Base-by-base conservation (phyloP, 1,140 invertebrate species). In the Bombus difficillimus region DNA sequence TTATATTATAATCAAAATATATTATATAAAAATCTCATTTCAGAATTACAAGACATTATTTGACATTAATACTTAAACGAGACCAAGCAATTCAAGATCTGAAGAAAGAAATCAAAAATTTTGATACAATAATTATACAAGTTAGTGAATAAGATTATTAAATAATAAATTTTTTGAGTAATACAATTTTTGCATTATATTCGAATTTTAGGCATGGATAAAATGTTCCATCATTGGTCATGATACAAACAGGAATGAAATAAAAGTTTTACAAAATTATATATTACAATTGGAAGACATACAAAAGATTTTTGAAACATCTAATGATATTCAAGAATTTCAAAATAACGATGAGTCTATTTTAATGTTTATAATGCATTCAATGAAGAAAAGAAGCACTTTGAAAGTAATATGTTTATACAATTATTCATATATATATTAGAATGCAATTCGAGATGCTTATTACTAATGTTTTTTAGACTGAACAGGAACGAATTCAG, bases 21-120 rank as follows among this genome's bases (percentile, higher is more conserved):
- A 47, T 84, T 75, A 59, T 74, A 62, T 34, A 5, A 53, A 73
- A 84, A 41, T 72, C n/a, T 66, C 37, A 73, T 92, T 92, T 34
- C 75, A 95, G 94, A 86, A 93, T 95, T 18, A 93, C 93, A n/a
- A 88, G 89, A 39, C 81, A 80, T 83, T 95, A 94, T 79, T 64
- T 94, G 34, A 81, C 87, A 6, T 22, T 91, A 37, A 92, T 95
- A 82, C 86, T 95, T 47, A 69, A 91, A 39, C 87, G 93, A 66
- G 12, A 79, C 53, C 66, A 87, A 59, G 84, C 84, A 39, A 59
- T 93, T 5, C 28, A 90, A 59, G 66, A 64, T 62, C 84, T 94
- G 37, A 93, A 87, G 66, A 91, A 84, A 66, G 91, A 92, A 80
- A 88, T 93, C 8, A 74, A 80, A n/a, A 92, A 92, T 86, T 95